Base-by-base conservation (phyloP, 92 coral and sea anemone species). In the Epizoanthus rinbou region DNA sequence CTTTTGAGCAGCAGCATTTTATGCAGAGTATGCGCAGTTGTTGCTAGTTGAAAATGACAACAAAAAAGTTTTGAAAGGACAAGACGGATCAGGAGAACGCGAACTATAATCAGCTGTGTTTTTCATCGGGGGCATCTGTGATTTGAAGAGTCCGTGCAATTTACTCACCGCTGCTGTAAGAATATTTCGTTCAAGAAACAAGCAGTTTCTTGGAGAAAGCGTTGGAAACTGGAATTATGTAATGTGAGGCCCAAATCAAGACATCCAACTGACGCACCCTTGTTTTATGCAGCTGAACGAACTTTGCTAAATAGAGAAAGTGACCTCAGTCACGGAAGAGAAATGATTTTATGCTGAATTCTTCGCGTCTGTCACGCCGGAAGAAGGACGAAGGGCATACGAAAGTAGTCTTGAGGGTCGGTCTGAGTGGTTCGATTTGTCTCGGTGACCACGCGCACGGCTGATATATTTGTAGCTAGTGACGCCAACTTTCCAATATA, bases 101-200 rank as follows among this genome's bases (percentile, higher is more conserved):
- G 45, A 13, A 78, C 45, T 78, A 43, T 76, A 78, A 43, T 60
- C 72, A 78, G 82, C 71, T 78, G 72, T 78, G 71, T 78, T 76
- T 76, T 37, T 52, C 56, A 43, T 78, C 53, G 28, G 82, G 66
- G 15, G 17, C 45, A 23, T 28, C 31, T 28, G 31, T 28, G 31
- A 28, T 62, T 78, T 78, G 39, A 39, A 78, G 60, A 63, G 35
- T 65, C 35, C 45, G 57, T 19, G 71, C 16, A 31, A 59, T 63
- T 28, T 58, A n/a, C 54, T 75, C 54, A 31, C 65, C 37, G 17
- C 7, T 9, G 63, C 50, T 78, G 82, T 56, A 62, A 39, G 14
- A 23, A 33, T 43, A 78, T 43, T 78, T 43, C 19, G 18, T 17
- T 69, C 11, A 57, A 4, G 23, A 23, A 47, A 74, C 3, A 74